Evolutionary conservation across 2,797 vertebrate species (phyloP).

Genomic region (Triplophysa yarkandensis): DNA sequence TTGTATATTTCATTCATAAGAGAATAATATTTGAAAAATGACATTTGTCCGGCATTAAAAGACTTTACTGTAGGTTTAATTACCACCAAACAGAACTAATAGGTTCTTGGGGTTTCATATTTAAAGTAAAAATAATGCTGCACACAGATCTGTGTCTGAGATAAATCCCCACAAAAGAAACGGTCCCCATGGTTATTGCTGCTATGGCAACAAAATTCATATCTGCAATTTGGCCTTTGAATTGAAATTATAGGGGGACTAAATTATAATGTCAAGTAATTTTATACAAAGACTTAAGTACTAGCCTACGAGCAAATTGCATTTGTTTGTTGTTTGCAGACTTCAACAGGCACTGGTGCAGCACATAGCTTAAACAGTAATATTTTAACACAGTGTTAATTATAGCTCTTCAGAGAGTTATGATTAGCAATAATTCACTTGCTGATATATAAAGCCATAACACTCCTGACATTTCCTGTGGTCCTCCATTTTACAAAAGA

Average conservation of each 20-base stretch:
- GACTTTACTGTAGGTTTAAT: background rate
- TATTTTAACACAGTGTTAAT: slow-evolving; percentile 27
- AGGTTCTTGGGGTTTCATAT: background rate
- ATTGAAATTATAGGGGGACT: slow-evolving; percentile 42
- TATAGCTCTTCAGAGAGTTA: slow-evolving; percentile 28
- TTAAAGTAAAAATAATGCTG: slow-evolving; percentile 14
- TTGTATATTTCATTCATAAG: no score
- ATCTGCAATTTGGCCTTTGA: slow-evolving; percentile 44
- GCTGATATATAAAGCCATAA: slow-evolving; percentile 1
- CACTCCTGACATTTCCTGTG: slow-evolving; percentile 13
- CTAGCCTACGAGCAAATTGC: slow-evolving; percentile 12
- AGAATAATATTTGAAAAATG: no score
- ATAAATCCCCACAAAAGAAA: slow-evolving; percentile 29
- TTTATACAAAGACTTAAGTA: slow-evolving; percentile 40
- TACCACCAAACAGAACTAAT: background rate
- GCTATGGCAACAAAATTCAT: slow-evolving; percentile 50
- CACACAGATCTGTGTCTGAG: slow-evolving; percentile 15
- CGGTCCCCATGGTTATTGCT: slow-evolving; percentile 42
- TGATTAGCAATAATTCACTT: slow-evolving; percentile 32
- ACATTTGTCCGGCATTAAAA: background rate
- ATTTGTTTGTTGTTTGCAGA: slow-evolving; percentile 22
- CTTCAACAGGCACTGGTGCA: slow-evolving; percentile 20
- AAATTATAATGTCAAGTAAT: slow-evolving; percentile 43
- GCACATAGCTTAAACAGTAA: slow-evolving; percentile 10
- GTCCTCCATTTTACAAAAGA: slow-evolving; percentile 16